Base-by-base conservation (phyloP, 2,797 vertebrate species). In the Acropternis orthonyx region DNA sequence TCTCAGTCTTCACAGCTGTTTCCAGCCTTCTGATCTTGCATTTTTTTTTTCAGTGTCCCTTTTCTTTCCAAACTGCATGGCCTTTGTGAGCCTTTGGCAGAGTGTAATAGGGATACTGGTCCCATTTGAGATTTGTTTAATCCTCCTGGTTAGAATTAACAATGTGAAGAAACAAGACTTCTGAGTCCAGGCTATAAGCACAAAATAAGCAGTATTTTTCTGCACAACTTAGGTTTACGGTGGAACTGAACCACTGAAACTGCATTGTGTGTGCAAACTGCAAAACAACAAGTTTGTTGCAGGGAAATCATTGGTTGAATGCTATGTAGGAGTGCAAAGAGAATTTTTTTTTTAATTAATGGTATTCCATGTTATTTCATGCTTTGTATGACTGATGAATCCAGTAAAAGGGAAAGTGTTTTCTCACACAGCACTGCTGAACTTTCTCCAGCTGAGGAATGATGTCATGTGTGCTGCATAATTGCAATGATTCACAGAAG, bases 191-290 rank as follows among this genome's bases (percentile, higher is more conserved):
- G 19, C 17, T 43, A 6, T 18, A 28, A 43, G n/a, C 43, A 21
- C 32, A 15, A 67, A 66, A 46, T 6, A 51, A 71, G 27, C 13
- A n/a, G 14, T 37, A 15, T 37, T 84, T 66, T 74, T 43, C 32
- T 78, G 24, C n/a, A 36, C 27, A n/a, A 3, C 9, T 73, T n/a
- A 28, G 20, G 5, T 86, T 27, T 59, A 52, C 48, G 27, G 12
- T 9, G 11, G 41, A 62, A n/a, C 48, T 39, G 66, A 74, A n/a
- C 3, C 0, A 0, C 36, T 75, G n/a, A 27, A 46, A 26, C 17
- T 17, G 48, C 62, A 43, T 6, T 12, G n/a, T 51, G 22, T 21
- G 28, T 20, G 22, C 49, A 75, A 87, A 55, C 19, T 59, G 46
- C 7, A 21, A 26, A 22, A 20, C 17, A 48, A 22, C 20, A 44